Conservation (phyloP, 2,888 invertebrate genomes). For the Lepas anatifera region DNA sequence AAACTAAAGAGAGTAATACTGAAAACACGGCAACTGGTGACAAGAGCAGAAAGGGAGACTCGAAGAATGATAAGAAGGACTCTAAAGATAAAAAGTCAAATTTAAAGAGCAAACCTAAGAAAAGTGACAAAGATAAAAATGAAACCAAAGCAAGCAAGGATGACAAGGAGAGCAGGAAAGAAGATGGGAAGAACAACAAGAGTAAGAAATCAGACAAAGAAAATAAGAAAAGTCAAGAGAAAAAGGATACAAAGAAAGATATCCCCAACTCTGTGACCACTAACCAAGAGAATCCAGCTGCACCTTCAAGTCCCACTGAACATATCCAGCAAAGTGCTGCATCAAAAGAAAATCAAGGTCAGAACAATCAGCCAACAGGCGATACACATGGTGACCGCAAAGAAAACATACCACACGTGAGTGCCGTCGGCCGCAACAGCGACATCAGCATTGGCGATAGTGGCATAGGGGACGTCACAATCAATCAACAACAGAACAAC, state of each 20-base stretch:
- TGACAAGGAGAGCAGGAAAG: background rate
- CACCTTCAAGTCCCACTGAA: too few relatives aligned
- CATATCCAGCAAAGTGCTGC: too few relatives aligned
- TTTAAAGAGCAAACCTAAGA: background rate
- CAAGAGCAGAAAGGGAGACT: background rate
- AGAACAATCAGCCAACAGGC: too few relatives aligned
- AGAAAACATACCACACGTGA: too few relatives aligned
- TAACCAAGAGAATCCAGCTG: too few relatives aligned
- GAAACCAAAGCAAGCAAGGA: background rate
- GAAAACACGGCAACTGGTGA: background rate
- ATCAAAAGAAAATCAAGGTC: too few relatives aligned
- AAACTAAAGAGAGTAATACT: background rate
- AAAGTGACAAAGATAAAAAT: background rate
- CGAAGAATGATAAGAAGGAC: background rate
- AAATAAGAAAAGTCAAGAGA: background rate
- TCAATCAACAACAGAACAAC: background rate
- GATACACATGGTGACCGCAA: too few relatives aligned
- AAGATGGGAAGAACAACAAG: background rate
- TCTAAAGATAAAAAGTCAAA: background rate
- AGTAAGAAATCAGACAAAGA: background rate
- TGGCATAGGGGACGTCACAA: background rate
- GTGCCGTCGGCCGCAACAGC: background rate
- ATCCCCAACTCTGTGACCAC: too few relatives aligned
- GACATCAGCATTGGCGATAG: background rate
- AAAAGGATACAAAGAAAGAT: background rate